A percentile compares a stretch with the other conserved stretches of the same genome.
Conservation (phyloP, 2,888 invertebrate genomes). For the Eilema depressum region DNA sequence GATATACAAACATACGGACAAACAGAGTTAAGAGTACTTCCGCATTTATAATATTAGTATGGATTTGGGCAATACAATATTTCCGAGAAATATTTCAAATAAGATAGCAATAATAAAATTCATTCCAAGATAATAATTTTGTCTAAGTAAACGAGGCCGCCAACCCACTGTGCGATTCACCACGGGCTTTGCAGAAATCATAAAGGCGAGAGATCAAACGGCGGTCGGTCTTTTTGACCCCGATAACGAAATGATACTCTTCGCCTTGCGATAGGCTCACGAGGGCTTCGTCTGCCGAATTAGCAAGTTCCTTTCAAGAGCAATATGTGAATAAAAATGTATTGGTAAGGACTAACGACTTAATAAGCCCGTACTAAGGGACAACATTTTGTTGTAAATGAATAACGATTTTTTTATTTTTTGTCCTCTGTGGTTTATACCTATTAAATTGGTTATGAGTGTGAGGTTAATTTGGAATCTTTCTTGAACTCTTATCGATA, state of each 20-base stretch:
- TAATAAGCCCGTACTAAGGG: not conserved
- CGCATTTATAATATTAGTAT: too few relatives aligned
- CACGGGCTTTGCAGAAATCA: conserved; percentile 62
- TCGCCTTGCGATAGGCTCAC: conserved; percentile 48
- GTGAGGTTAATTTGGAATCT: too few relatives aligned
- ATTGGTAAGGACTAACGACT: not conserved
- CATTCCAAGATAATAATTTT: conserved; percentile 15
- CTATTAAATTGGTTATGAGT: too few relatives aligned
- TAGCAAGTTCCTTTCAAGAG: conserved; percentile 45
- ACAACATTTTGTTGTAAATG: not conserved
- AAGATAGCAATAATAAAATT: not conserved
- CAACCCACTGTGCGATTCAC: conserved; percentile 43
- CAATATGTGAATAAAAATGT: conserved; percentile 13
- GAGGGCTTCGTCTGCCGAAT: conserved; percentile 50
- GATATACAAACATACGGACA: too few relatives aligned
- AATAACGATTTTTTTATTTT: not conserved
- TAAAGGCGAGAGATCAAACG: conserved; percentile 76
- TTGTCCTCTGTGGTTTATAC: not conserved
- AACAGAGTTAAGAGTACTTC: too few relatives aligned
- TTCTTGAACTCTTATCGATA: too few relatives aligned
- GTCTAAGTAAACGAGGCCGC: conserved; percentile 27
- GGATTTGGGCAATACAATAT: not conserved
- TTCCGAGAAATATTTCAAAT: not conserved
- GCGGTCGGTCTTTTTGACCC: conserved; percentile 61
- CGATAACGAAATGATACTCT: conserved; percentile 72